These are phyloP conservation scores for Cataglyphis altisquamis DNA, from an alignment of 2,888 invertebrate genomes.

Conservation along the genomic window DNA sequence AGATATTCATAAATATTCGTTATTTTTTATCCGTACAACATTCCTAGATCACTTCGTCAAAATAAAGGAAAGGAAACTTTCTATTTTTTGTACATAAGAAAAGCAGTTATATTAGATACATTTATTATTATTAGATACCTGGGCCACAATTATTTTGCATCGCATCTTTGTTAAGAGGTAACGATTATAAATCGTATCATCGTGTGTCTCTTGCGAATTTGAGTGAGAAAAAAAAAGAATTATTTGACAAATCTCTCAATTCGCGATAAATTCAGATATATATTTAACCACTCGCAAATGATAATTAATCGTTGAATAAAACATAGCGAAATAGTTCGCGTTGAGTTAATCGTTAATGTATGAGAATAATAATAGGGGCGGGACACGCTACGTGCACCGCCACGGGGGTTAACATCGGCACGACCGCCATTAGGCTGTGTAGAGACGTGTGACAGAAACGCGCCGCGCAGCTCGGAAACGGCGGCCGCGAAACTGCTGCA, in stretches of 20 bases:
- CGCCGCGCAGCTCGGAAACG: conserved; percentile 24
- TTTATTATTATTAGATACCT: background rate
- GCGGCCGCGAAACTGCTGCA: conserved; percentile 56
- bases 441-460: conserved; percentile 25
- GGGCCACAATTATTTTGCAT: background rate
- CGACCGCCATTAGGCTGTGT: conserved; percentile 48
- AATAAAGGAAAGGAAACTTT: background rate
- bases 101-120: background rate
- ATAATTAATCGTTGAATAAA: conserved; percentile 30
- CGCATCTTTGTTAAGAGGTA: background rate
- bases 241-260: background rate
- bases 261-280: background rate
- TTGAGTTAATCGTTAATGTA: conserved; percentile 32
- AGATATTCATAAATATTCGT: conserved; percentile 55
- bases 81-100: background rate
- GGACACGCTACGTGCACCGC: background rate
- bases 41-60: conserved; percentile 12
- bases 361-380: conserved; percentile 35
- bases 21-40: conserved; percentile 8
- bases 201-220: background rate
- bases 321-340: conserved; percentile 12
- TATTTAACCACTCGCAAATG: background rate
- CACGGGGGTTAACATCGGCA: conserved; percentile 10
- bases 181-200: background rate
- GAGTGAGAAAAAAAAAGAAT: background rate